Evolutionary conservation across 2,113 vertebrate species (phyloP), one percentile per base, ranked within the genome.

Genomic region (Euleptes europaea): DNA sequence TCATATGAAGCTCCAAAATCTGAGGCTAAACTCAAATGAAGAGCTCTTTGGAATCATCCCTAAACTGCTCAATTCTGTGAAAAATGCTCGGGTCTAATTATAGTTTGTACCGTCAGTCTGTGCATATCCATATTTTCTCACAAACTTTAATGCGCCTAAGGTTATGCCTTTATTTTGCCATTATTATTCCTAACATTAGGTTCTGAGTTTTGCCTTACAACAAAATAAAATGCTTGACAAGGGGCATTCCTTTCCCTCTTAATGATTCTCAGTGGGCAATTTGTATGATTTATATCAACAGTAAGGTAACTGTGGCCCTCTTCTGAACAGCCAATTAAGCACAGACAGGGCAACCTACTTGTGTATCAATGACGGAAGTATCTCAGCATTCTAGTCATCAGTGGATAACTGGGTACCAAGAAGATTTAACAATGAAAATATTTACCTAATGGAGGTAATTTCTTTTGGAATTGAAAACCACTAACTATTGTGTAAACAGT

Each of bases 381-480:
- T 81, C 19, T 23, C 75, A 38, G 40, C 42, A 69, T 60, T 72
- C 33, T 47, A 69, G 3, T 75, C 49, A 51, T 70, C 84, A n/a
- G 44, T 69, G 21, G 71, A 42, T 74, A 23, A 65, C 44, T 38
- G 23, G 76, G 42, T n/a, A 66, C 23, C 44, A n/a, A 33, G 40
- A 76, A 71, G 17, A 81, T 65, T 71, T 84, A 76, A 76, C 54
- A 78, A 77, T 66, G 23, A 75, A 63, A 80, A 88, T 76, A 80
- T 80, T 84, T 76, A 80, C 71, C 82, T 75, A 75, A 78, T 80
- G 60, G 71, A 84, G 42, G 63, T 51, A 84, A 88, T 84, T 88
- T 76, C 40, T 23, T 69, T 67, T 77, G 72, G 51, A 88, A 81
- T 70, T 69, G 78, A 70, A 88, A 77, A 71, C 72, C 76, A 70